Conservation (phyloP, 2,888 invertebrate genomes). For the Athrips mouffetella region DNA sequence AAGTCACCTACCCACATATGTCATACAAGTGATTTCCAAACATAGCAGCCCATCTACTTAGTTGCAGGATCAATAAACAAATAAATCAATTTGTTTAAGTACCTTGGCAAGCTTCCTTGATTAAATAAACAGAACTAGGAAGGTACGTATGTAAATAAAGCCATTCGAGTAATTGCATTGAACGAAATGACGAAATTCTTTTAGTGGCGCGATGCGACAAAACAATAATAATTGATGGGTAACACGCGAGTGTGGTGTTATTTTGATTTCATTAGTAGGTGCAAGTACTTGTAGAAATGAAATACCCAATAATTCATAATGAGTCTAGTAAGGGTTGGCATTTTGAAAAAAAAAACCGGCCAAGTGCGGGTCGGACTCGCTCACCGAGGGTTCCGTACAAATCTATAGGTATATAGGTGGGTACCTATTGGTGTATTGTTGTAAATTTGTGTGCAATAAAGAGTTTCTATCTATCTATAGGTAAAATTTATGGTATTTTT, state of each 20-base stretch:
- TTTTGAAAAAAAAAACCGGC: too few relatives aligned
- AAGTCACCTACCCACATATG: neutral
- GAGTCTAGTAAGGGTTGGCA: conserved; percentile 41
- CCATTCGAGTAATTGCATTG: conserved; percentile 41
- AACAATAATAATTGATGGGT: conserved; percentile 48
- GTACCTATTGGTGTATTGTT: too few relatives aligned
- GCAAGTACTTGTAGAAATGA: conserved; percentile 48
- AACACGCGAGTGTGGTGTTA: conserved; percentile 57
- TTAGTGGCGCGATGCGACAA: conserved; percentile 38
- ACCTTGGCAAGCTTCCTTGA: neutral
- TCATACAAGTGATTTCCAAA: neutral
- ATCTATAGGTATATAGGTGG: too few relatives aligned
- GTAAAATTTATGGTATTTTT: too few relatives aligned
- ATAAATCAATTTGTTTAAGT: conserved; percentile 6
- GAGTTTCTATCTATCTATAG: too few relatives aligned
- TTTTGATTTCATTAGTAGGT: conserved; percentile 66
- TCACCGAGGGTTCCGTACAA: too few relatives aligned
- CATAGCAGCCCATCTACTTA: neutral
- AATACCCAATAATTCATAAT: conserved; percentile 61
- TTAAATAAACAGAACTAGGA: conserved; percentile 8
- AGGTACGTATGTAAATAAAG: conserved; percentile 30
- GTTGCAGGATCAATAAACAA: conserved; percentile 1
- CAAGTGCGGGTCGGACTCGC: too few relatives aligned
- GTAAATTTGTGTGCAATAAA: too few relatives aligned
- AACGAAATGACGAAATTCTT: conserved; percentile 51